phyloP scores from a whole-genome alignment of 2,797 vertebrate genomes.

The Poecilia picta region DNA sequence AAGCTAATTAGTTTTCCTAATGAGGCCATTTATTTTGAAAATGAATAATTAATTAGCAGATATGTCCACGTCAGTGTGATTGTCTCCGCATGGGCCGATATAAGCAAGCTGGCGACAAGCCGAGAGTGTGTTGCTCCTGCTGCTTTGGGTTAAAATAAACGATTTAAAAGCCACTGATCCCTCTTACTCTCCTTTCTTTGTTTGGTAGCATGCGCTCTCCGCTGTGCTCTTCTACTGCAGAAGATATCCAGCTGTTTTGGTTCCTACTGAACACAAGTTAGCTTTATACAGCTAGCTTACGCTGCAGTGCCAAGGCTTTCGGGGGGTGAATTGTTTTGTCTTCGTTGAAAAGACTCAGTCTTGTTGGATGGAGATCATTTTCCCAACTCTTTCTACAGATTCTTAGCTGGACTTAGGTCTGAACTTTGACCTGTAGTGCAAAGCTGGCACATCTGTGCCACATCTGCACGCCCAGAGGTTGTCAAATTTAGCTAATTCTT shows the following conservation, averaged over 20 bases:
- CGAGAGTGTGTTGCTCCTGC: constrained; percentile 9
- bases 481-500: neutral
- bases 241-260: neutral
- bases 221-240: neutral
- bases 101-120: constrained; percentile 13
- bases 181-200: neutral
- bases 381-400: neutral
- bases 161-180: too few relatives aligned
- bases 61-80: constrained; percentile 34
- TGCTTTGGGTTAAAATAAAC: constrained; percentile 8
- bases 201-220: neutral
- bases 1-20: constrained; percentile 42
- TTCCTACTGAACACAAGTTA: neutral
- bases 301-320: neutral
- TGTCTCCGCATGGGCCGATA: constrained; percentile 13
- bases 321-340: neutral
- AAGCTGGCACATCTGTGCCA: neutral
- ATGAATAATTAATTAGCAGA: constrained; percentile 47
- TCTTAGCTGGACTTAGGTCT: neutral
- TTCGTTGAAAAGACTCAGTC: neutral
- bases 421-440: neutral
- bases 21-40: constrained; percentile 51
- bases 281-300: neutral
- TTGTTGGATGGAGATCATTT: neutral
- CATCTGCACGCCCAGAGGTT: neutral